Evolutionary conservation across 1,140 invertebrate species (phyloP).

Genomic region (Trichonephila clavipes): DNA sequence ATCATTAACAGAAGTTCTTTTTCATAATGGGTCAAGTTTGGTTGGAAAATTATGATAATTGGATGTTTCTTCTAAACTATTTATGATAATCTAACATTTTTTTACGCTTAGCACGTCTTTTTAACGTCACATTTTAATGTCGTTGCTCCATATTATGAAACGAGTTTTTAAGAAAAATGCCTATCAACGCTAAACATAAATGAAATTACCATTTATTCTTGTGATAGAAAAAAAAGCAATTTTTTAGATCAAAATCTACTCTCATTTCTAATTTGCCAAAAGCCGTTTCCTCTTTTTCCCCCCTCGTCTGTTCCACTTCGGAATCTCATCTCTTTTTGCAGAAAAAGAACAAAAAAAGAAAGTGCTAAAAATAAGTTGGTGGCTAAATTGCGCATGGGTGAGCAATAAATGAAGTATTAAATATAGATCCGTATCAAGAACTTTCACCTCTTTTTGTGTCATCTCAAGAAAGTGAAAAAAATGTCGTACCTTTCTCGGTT

Average conservation of each 20-base stretch:
- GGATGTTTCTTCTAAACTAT: background rate
- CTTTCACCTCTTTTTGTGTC: constrained; percentile 7
- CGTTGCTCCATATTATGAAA: background rate
- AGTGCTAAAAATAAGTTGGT: background rate
- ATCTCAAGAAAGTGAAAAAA: background rate
- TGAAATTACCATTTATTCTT: background rate
- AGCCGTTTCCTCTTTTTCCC: background rate
- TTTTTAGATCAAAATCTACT: background rate
- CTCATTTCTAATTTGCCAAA: background rate
- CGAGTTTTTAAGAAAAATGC: background rate
- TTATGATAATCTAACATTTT: background rate
- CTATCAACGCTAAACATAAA: background rate
- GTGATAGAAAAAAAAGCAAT: background rate
- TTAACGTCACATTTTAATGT: background rate
- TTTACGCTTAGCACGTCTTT: background rate
- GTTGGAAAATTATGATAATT: no score
- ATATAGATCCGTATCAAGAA: constrained; percentile 12
- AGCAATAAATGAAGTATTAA: background rate
- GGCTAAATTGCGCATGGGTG: background rate
- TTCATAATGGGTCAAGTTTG: no score
- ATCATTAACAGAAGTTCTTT: no score
- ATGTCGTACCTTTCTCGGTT: background rate
- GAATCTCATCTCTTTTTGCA: background rate
- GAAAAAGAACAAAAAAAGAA: background rate
- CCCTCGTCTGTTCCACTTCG: background rate